A percentile compares a stretch with the other conserved stretches of the same genome.
Evolutionary conservation across 1,140 invertebrate genomes (phyloP).

Genomic region (Leptinotarsa texana): DNA sequence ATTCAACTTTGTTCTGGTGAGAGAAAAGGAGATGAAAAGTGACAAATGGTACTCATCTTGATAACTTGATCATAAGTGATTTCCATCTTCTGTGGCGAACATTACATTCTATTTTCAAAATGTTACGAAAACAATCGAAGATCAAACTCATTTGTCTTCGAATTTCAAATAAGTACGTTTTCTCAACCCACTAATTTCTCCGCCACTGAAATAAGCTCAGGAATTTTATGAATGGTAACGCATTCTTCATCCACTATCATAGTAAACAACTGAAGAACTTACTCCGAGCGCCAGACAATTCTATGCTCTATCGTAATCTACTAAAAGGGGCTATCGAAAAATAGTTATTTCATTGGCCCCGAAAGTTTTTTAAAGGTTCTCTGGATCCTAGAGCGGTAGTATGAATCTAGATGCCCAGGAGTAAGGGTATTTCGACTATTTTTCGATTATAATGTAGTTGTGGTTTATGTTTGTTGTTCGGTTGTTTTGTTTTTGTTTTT

Average conservation of each 20-base stretch:
- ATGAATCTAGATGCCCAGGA: slow-evolving; percentile 41
- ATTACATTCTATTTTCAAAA: too few species aligned
- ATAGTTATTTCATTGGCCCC: slow-evolving; percentile 45
- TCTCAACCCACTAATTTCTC: neutral
- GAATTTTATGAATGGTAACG: slow-evolving; percentile 50
- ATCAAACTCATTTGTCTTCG: too few species aligned
- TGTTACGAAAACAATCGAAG: too few species aligned
- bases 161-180: neutral
- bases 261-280: slow-evolving; percentile 36
- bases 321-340: slow-evolving; percentile 30
- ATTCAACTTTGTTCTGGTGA: too few species aligned
- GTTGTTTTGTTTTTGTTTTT: slow-evolving; percentile 37
- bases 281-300: slow-evolving; percentile 7
- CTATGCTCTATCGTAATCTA: slow-evolving; percentile 32
- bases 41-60: too few species aligned
- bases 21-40: too few species aligned
- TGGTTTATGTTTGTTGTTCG: slow-evolving; percentile 32
- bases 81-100: too few species aligned
- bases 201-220: slow-evolving; percentile 22
- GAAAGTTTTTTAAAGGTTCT: slow-evolving; percentile 46
- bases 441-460: slow-evolving; percentile 35
- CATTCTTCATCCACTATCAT: slow-evolving; percentile 40
- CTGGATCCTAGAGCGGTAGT: slow-evolving; percentile 41
- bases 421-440: slow-evolving; percentile 37
- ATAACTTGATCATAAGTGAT: too few species aligned